Conservation (phyloP, 2,888 invertebrate species). For the Labia minor region DNA sequence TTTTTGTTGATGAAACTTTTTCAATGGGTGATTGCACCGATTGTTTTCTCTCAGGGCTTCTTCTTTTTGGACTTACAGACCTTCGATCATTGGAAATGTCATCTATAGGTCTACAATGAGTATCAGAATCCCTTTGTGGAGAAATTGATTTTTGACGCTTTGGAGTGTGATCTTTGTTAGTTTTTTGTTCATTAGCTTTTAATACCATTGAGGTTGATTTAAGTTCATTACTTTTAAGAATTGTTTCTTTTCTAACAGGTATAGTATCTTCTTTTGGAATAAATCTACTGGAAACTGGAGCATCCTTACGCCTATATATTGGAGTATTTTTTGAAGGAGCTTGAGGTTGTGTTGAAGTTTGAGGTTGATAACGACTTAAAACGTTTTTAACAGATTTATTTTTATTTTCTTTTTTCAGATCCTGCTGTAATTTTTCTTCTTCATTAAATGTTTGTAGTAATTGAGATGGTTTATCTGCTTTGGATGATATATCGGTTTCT, state of each 20-base stretch:
- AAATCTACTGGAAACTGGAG: neutral
- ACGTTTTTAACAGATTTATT: neutral
- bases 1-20: neutral
- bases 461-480: neutral
- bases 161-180: neutral
- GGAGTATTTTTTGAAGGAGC: neutral
- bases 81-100: conserved; percentile 27
- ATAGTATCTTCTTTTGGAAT: conserved; percentile 16
- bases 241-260: conserved; percentile 15
- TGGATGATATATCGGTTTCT: neutral
- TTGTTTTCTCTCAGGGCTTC: conserved; percentile 28
- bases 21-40: conserved; percentile 35
- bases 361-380: neutral
- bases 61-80: conserved; percentile 28
- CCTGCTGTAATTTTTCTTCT: neutral
- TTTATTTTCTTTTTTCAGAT: neutral
- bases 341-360: conserved; percentile 15
- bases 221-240: neutral
- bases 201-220: too few relatives aligned
- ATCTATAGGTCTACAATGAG: neutral
- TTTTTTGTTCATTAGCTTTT: neutral
- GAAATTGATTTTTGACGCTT: neutral
- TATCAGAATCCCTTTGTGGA: neutral
- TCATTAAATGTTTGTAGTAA: neutral
- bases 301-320: neutral